These are phyloP conservation scores for Sesamia nonagrioides DNA, from an alignment of 1,140 invertebrate genomes.

Conservation along the genomic window DNA sequence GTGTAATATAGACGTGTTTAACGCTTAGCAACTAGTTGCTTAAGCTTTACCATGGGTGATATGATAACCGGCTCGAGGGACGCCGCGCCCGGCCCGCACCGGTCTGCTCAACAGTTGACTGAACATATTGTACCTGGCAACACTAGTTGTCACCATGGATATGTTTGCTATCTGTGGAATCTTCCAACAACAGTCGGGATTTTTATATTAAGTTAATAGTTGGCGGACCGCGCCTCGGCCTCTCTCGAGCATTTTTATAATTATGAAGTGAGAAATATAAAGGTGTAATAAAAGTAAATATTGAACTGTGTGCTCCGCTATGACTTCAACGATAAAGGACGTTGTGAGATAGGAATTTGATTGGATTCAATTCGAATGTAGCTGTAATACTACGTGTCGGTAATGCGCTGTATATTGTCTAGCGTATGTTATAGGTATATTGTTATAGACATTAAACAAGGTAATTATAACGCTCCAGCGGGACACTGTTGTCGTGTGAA, in stretches of 20 bases:
- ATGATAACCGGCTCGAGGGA: not conserved
- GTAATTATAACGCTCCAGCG: slow-evolving; percentile 60
- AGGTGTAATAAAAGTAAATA: slow-evolving; percentile 37
- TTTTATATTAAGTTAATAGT: slow-evolving; percentile 2
- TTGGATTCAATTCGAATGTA: slow-evolving; percentile 77
- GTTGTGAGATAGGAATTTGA: slow-evolving; percentile 66
- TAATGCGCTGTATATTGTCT: slow-evolving; percentile 65
- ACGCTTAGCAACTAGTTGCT: slow-evolving; percentile 36
- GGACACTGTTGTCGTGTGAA: slow-evolving; percentile 56
- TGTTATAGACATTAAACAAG: slow-evolving; percentile 67
- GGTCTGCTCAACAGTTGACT: not conserved
- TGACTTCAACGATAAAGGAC: slow-evolving; percentile 70
- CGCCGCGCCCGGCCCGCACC: not conserved
- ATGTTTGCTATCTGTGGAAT: not conserved
- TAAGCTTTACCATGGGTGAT: slow-evolving; percentile 43
- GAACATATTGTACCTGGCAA: not conserved
- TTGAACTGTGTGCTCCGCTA: slow-evolving; percentile 56
- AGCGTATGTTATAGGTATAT: slow-evolving; percentile 72
- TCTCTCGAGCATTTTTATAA: slow-evolving; percentile 31
- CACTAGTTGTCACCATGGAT: not conserved
- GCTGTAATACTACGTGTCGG: slow-evolving; percentile 72
- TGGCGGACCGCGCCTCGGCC: not conserved
- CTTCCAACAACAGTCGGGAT: not conserved
- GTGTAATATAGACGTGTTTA: slow-evolving; percentile 33
- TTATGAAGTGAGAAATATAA: slow-evolving; percentile 46